These are phyloP conservation scores for Diglossa cyanea DNA, from an alignment of 2,797 vertebrate genomes.

Conservation along the genomic window DNA sequence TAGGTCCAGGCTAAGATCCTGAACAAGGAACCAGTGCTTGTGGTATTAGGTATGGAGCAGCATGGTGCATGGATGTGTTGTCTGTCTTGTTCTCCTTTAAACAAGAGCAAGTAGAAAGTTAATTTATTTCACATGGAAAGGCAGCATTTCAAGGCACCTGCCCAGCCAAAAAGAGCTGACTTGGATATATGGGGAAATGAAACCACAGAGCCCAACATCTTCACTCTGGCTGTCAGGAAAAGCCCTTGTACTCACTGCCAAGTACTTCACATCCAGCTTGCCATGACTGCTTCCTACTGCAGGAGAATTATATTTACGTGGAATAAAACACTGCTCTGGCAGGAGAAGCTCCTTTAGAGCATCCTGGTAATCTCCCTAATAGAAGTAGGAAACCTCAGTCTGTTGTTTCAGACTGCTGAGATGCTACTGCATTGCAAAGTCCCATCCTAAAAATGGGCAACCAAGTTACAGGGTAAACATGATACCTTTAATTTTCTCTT, in stretches of 20 bases:
- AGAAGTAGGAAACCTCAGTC: background rate
- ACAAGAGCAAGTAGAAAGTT: background rate
- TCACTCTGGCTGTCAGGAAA: background rate
- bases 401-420: background rate
- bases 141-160: background rate
- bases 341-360: background rate
- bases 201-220: background rate
- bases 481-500: background rate
- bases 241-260: slow-evolving; percentile 18
- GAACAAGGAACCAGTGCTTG: background rate
- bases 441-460: background rate
- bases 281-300: background rate
- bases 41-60: background rate
- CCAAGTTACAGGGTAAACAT: background rate
- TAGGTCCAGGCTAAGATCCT: background rate
- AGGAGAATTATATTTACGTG: background rate
- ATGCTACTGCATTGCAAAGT: background rate
- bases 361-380: background rate
- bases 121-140: background rate
- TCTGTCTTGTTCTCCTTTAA: background rate
- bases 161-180: background rate
- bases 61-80: background rate
- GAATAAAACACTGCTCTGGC: background rate
- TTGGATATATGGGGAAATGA: background rate
- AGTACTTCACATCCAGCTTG: background rate